phyloP scores from a whole-genome alignment of 2,797 vertebrate species.

The Thamnophis elegans region DNA sequence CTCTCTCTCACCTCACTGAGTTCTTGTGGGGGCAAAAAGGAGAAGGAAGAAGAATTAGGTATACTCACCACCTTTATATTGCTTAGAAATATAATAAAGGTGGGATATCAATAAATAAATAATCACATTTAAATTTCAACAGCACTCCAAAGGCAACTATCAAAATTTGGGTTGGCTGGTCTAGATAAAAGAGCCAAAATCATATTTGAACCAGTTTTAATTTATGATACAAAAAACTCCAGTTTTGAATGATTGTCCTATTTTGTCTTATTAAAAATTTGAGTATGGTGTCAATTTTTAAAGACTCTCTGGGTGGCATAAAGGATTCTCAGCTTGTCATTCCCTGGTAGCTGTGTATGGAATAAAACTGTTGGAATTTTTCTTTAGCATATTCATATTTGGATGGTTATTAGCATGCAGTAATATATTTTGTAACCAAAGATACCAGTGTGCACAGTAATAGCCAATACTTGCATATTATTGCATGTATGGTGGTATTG shows the following conservation, averaged over 20 bases:
- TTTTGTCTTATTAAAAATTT: neutral
- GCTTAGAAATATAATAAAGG: neutral
- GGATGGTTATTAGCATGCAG: neutral
- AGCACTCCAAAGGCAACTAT: neutral
- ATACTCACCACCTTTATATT: neutral
- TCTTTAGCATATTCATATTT: neutral
- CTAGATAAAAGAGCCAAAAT: neutral
- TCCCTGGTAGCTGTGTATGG: neutral
- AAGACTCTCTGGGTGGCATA: neutral
- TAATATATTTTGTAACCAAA: neutral
- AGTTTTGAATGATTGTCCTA: neutral
- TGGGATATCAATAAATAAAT: neutral
- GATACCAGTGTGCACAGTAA: neutral
- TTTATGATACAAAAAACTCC: neutral
- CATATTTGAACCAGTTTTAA: neutral
- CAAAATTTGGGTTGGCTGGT: neutral
- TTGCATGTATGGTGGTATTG: neutral
- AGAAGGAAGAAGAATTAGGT: neutral
- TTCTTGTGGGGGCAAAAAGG: rapidly evolving
- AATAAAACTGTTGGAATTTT: neutral
- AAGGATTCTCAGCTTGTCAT: neutral
- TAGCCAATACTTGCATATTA: neutral
- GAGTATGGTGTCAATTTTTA: neutral
- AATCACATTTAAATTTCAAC: neutral
- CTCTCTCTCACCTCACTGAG: neutral